Evolutionary conservation across 2,888 invertebrate genomes (phyloP), one percentile per base, ranked within the genome.

Genomic region (Drosophila merina): DNA sequence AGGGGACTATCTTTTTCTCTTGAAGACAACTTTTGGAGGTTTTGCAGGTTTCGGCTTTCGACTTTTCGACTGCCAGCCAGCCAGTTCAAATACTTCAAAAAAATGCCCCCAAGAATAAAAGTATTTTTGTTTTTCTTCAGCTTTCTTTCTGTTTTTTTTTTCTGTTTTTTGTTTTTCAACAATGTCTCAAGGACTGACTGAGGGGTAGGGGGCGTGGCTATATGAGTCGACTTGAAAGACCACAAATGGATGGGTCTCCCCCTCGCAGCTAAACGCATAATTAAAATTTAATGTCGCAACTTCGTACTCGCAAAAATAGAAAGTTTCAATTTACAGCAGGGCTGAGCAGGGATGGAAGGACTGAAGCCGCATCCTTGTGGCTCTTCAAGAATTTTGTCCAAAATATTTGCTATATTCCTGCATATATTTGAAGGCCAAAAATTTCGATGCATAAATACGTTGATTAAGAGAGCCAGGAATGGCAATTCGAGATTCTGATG

Each of bases 231-330:
- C 51, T 40, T 36, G n/a, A 51, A 48, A 51, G 47, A 47, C 20
- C 51, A 12, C 31, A 30, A 12, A 30, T 49, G 38, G 25, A 3
- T n/a, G 28, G 5, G 6, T 20, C 2, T 2, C 20, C 4, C 4
- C 26, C 31, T 36, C 5, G 2, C 30, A 47, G 38, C 48, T 54
- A n/a, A 69, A 57, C 56, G 31, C 50, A 51, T 52, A 69, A 69
- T 58, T 69, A 58, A 68, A 57, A 51, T 48, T 42, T 42, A 58
- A 68, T 69, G 58, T 42, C 47, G 9, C 7, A 52, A 45, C 48
- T 12, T 6, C n/a, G n/a, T 14, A n/a, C 33, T 14, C 1, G 10
- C 3, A 2, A 5, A 14, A 36, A 28, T 2, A 4, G 9, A 36
- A 50, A 50, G 62, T 62, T 62, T 50, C 44, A n/a, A 12, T 25